Conservation (phyloP, 92 coral and sea anemone genomes). For the Porites cylindrica region DNA sequence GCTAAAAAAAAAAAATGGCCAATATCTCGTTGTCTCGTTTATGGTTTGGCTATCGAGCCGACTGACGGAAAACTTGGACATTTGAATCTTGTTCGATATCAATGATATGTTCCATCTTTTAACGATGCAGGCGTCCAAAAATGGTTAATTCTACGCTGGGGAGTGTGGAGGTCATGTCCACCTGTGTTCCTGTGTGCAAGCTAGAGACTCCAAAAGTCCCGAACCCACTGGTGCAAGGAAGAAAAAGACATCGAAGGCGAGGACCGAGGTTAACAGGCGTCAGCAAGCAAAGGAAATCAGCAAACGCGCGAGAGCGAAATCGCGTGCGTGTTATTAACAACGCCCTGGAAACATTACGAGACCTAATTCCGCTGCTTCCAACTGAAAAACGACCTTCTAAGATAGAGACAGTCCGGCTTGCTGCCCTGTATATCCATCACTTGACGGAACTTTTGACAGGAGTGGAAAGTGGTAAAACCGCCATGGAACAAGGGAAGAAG, state of each 20-base stretch:
- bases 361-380: conserved; percentile 66
- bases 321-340: conserved; percentile 70
- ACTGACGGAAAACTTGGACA: too few species aligned
- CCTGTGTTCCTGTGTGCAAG: conserved; percentile 15
- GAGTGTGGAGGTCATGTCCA: not conserved
- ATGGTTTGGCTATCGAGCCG: too few species aligned
- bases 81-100: too few species aligned
- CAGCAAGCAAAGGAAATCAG: conserved; percentile 79
- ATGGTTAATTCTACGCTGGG: conserved; percentile 28
- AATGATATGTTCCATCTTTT: too few species aligned
- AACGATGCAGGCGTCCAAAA: not conserved
- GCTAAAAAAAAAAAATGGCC: too few species aligned
- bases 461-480: conserved; percentile 20
- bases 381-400: conserved; percentile 77
- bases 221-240: not conserved
- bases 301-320: conserved; percentile 76
- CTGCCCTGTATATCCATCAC: conserved; percentile 67
- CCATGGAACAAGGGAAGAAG: not conserved
- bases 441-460: conserved; percentile 68
- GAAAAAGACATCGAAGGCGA: conserved; percentile 35
- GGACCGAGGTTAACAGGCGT: conserved; percentile 75
- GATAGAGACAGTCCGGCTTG: conserved; percentile 71
- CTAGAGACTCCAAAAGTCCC: not conserved
- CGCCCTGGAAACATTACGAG: conserved; percentile 69
- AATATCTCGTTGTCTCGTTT: too few species aligned